Base-by-base conservation (phyloP, 2,797 vertebrate species). In the Chaenodraco wilsoni region DNA sequence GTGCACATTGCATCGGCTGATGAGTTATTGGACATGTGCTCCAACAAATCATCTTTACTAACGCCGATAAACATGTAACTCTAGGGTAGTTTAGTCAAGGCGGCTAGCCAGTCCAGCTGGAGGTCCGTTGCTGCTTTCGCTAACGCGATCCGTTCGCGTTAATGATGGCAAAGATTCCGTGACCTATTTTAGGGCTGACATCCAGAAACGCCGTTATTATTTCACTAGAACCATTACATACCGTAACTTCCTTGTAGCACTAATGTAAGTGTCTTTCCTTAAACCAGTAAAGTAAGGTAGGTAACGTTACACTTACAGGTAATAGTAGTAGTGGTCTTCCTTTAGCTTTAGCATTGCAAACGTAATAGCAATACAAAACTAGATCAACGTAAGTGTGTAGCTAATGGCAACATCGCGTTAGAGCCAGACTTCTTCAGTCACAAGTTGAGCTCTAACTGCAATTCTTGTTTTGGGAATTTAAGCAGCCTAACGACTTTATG, bases 51-150 rank as follows among this genome's bases (percentile, higher is more conserved):
- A 49, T 27, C 9, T 16, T 9, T 45, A 17, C 15, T 2, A 16
- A 7, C 1, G 0, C 6, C 2, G 33, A 27, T 1, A 15, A 9
- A 17, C 12, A 44, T 51, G 3, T 19, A 46, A 21, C 2, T 2
- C 17, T 10, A 3, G n/a, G 45, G 19, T 12, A n/a, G 16, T 54
- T 43, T 33, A 16, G 19, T 49, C 52, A 12, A 63, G 64, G 67
- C 68, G 56, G 65, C 74, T 86, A 81, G 61, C 66, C 59, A 13
- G 23, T 67, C 40, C 41, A 65, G 51, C 74, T 33, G 16, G 21
- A n/a, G 27, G 9, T 59, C 21, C 16, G 45, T 3, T 41, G 77
- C 73, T 75, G 74, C 62, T 75, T 44, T 84, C 3, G 78, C 84
- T 78, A 83, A 62, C 23, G 16, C 37, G 23, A 27, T 27, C 31